Evolutionary conservation across 1,140 invertebrate genomes (phyloP), one percentile per base, ranked within the genome.

Genomic region (Trypoxylus dichotomus): DNA sequence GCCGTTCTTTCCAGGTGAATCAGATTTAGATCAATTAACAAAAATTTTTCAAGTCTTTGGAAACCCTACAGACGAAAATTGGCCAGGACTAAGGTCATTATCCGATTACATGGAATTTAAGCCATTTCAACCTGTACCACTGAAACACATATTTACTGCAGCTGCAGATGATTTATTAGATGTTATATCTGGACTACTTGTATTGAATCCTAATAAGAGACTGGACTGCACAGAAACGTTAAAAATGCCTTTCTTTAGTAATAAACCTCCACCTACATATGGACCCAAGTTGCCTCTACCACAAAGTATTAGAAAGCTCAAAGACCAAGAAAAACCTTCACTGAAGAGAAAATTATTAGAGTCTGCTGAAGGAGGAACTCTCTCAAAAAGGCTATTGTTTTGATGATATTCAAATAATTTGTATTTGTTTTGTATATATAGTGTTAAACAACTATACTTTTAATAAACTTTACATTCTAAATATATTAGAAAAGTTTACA

Each of bases 71-170:
- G 96, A 98, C 84, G 92, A 96, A 81, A 95, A 91, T 76, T 99
- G 98, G 98, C 95, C 95, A 2, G 93, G 94, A 76, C 90, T 98
- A 85, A 93, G 90, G 71, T 89, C 89, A 77, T 88, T 99, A 15
- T 94, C 96, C 42, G 97, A 99, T 88, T 99, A 94, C 86, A 93
- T 99, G 47, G 91, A 95, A 82, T 99, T 99, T 85, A 98, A 98
- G 85, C 89, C 91, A 2, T 95, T 95, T 82, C 92, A 94, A 7
- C 90, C 93, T 0, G 96, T 93, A 11, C 94, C 95, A 21, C 85
- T 98, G 24, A 93, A 94, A 76, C 92, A 97, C 81, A 98, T 99
- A 82, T 99, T 99, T 84, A 97, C 95, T 43, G 98, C 98, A 7
- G 97, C 97, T 15, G 90, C 92, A 11, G 94, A 98, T 87, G 98